These are phyloP conservation scores for Enhydra lutris DNA, from an alignment of 2,113 vertebrate species.

Conservation along the genomic window DNA sequence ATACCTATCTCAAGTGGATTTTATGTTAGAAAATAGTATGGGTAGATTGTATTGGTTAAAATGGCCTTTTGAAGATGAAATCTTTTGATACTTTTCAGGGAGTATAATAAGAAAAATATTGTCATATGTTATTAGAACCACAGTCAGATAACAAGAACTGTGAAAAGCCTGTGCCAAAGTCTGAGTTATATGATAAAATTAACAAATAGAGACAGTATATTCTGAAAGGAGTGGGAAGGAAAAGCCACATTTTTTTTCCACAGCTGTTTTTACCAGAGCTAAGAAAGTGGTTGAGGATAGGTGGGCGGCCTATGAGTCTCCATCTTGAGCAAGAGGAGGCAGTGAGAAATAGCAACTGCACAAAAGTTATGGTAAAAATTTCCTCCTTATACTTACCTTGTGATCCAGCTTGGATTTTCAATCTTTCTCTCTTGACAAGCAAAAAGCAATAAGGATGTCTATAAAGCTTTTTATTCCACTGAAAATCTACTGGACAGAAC, in stretches of 20 bases:
- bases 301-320: constrained; percentile 47
- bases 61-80: constrained; percentile 74
- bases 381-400: background rate
- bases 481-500: background rate
- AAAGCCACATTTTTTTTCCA: constrained; percentile 46
- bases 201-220: constrained; percentile 71
- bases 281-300: background rate
- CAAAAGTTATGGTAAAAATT: constrained; percentile 39
- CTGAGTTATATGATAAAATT: constrained; percentile 74
- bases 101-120: constrained; percentile 76
- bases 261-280: constrained; percentile 64
- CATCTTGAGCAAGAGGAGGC: constrained; percentile 46
- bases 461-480: background rate
- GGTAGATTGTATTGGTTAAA: constrained; percentile 68
- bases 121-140: constrained; percentile 75
- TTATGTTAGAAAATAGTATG: background rate
- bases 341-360: constrained; percentile 51
- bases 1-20: background rate
- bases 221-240: constrained; percentile 66
- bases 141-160: constrained; percentile 70
- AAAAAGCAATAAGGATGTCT: background rate
- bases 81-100: constrained; percentile 66
- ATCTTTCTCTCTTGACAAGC: background rate
- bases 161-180: constrained; percentile 62
- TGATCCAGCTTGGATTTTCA: background rate